Evolutionary conservation across 2,888 invertebrate species (phyloP).

Genomic region (Cephus nigrinus): DNA sequence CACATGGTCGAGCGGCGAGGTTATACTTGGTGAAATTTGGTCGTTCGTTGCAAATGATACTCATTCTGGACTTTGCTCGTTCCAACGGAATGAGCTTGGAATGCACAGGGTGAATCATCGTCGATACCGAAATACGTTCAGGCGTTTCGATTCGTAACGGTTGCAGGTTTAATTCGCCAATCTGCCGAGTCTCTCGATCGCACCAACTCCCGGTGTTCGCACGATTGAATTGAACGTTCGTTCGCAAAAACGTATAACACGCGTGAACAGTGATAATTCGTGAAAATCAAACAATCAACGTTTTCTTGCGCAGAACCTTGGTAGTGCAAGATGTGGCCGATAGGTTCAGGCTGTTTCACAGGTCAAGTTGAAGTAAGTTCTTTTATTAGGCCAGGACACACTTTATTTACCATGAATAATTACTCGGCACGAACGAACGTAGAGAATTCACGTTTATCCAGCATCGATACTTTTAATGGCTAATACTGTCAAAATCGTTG

Average conservation of each 20-base stretch:
- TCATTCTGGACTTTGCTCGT: background rate
- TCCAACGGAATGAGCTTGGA: background rate
- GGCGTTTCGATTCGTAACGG: background rate
- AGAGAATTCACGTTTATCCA: background rate
- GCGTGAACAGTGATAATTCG: background rate
- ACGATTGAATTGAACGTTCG: background rate
- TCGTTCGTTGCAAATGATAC: background rate
- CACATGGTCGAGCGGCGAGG: background rate
- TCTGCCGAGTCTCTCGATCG: background rate
- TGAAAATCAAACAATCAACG: background rate
- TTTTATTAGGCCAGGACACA: background rate
- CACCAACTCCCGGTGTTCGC: background rate
- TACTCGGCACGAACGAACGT: background rate
- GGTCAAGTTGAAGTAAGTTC: background rate
- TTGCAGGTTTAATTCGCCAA: background rate
- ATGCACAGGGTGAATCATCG: background rate
- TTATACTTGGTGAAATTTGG: background rate
- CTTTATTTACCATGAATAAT: background rate
- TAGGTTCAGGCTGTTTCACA: background rate
- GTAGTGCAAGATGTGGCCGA: background rate
- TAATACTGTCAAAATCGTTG: background rate
- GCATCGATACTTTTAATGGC: background rate
- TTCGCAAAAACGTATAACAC: background rate
- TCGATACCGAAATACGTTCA: background rate
- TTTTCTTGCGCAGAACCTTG: background rate